phyloP scores from a whole-genome alignment of 2,888 invertebrate genomes.

The Andrena minutula region DNA sequence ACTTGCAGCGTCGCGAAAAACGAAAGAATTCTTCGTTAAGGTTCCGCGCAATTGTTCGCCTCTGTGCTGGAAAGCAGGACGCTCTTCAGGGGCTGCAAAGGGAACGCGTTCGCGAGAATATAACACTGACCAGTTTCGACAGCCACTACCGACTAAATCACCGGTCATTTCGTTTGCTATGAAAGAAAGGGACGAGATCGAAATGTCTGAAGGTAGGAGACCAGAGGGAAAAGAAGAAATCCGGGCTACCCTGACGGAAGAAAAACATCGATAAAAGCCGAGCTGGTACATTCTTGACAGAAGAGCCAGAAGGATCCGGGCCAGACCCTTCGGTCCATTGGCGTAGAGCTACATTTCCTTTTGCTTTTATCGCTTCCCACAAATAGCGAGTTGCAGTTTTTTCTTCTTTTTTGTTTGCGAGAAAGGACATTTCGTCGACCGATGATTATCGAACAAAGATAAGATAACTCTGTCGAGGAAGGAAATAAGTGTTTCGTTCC shows the following conservation, averaged over 20 bases:
- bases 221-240: constrained; percentile 45
- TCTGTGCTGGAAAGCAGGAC: constrained; percentile 1
- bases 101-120: constrained; percentile 8
- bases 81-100: constrained; percentile 3
- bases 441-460: neutral
- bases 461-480: neutral
- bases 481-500: neutral
- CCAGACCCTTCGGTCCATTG: constrained; percentile 67
- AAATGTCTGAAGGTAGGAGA: neutral
- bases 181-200: constrained; percentile 3
- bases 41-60: constrained; percentile 38
- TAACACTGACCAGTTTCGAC: constrained; percentile 20
- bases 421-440: neutral
- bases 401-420: neutral
- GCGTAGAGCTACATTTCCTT: constrained; percentile 50
- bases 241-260: constrained; percentile 53
- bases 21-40: constrained; percentile 30
- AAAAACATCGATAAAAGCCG: constrained; percentile 67
- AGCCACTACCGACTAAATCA: constrained; percentile 32
- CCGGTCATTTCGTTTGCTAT: constrained; percentile 15
- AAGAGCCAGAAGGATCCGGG: constrained; percentile 74
- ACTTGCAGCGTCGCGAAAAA: constrained; percentile 34
- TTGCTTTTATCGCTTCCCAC: neutral
- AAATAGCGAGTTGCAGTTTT: neutral
- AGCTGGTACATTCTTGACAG: constrained; percentile 51